phyloP scores from a whole-genome alignment of 2,797 vertebrate species.

The Eidolon dupreanum region DNA sequence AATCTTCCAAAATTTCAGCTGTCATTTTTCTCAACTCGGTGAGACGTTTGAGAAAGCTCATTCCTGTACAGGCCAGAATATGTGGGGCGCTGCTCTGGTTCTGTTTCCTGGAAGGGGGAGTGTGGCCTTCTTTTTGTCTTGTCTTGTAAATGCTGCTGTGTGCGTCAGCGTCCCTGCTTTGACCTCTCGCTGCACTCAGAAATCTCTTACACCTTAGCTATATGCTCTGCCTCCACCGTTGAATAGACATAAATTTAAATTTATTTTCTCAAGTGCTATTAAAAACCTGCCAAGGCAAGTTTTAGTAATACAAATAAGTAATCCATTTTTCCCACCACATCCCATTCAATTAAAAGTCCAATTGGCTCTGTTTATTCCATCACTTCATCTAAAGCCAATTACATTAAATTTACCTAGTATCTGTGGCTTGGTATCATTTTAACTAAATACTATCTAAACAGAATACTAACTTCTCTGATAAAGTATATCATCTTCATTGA shows the following conservation, averaged over 20 bases:
- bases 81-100: slow-evolving; percentile 56
- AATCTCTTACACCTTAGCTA: slow-evolving; percentile 80
- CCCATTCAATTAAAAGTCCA: not conserved
- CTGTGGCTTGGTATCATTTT: slow-evolving; percentile 1
- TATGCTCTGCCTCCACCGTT: slow-evolving; percentile 67
- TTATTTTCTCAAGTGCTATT: slow-evolving; percentile 46
- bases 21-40: not conserved
- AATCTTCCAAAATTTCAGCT: slow-evolving; percentile 64
- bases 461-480: not conserved
- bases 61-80: slow-evolving; percentile 12
- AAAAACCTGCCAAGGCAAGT: slow-evolving; percentile 46
- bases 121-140: slow-evolving; percentile 68
- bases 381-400: slow-evolving; percentile 33
- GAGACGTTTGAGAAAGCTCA: not conserved
- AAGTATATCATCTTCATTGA: not conserved
- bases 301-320: slow-evolving; percentile 59
- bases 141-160: slow-evolving; percentile 69
- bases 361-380: slow-evolving; percentile 35
- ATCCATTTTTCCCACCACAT: slow-evolving; percentile 46
- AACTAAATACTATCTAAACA: not conserved
- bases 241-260: slow-evolving; percentile 67
- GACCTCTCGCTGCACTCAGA: slow-evolving; percentile 75
- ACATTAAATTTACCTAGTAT: not conserved
- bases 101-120: slow-evolving; percentile 36
- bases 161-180: slow-evolving; percentile 32